These are phyloP conservation scores for Halictus quadricinctus DNA, from an alignment of 2,888 invertebrate genomes.

Conservation along the genomic window DNA sequence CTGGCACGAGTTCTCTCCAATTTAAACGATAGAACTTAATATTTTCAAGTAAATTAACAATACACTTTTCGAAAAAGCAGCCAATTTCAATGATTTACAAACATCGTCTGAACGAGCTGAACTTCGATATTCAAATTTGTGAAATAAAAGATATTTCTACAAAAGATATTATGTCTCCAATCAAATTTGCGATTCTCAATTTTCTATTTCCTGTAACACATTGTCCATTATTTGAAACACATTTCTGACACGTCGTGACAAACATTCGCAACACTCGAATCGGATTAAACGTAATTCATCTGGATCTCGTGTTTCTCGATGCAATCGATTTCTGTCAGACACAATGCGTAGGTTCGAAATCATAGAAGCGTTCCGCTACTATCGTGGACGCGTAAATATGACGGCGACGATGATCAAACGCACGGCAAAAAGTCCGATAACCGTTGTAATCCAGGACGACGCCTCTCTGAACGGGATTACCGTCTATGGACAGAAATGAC, in stretches of 20 bases:
- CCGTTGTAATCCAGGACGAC: slow-evolving; percentile 35
- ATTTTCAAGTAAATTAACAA: not conserved
- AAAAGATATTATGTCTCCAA: not conserved
- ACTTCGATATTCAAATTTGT: not conserved
- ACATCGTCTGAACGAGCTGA: not conserved
- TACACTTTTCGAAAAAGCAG: not conserved
- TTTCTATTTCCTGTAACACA: not conserved
- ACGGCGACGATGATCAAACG: slow-evolving; percentile 20
- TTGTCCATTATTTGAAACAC: not conserved
- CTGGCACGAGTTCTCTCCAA: not conserved
- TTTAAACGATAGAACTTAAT: too few species aligned
- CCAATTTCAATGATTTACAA: not conserved
- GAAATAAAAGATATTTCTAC: not conserved
- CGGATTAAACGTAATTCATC: not conserved
- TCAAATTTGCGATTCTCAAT: not conserved
- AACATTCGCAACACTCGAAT: not conserved
- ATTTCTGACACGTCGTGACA: too few species aligned
- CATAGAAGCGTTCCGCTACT: not conserved
- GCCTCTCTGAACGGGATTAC: slow-evolving; percentile 44
- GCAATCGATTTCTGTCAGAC: not conserved
- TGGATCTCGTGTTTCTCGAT: not conserved
- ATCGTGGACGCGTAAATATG: not conserved
- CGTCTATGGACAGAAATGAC: slow-evolving; percentile 53
- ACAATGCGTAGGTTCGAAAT: not conserved
- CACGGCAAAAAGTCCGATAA: slow-evolving; percentile 21